Percentiles rank a stretch among this genome's conserved stretches.
Evolutionary conservation across 1,140 invertebrate species (phyloP).

Genomic region (Trachymyrmex cornetzi): DNA sequence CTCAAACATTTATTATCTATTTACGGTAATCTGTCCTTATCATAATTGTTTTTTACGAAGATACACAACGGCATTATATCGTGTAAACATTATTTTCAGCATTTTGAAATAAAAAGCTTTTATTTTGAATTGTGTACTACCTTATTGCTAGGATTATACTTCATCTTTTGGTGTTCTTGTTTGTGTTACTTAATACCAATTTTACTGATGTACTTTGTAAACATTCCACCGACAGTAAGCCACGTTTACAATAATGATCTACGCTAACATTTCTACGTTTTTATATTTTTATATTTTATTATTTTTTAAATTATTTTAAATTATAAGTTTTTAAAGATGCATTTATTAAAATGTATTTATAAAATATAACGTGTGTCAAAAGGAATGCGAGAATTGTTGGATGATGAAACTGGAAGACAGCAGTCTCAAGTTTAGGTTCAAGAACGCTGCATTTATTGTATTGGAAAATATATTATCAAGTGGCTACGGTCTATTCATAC

Average conservation of each 20-base stretch:
- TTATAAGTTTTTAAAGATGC: not conserved
- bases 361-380: not conserved
- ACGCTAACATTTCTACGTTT: not conserved
- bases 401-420: conserved; percentile 61
- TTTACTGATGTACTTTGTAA: conserved; percentile 68
- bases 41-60: conserved; percentile 3
- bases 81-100: conserved; percentile 71
- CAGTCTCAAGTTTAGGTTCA: conserved; percentile 71
- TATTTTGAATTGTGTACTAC: conserved; percentile 77
- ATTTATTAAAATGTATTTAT: conserved; percentile 9
- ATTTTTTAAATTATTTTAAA: too few species aligned
- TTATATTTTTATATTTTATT: too few species aligned
- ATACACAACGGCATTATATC: not conserved
- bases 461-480: conserved; percentile 81
- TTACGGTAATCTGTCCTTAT: conserved; percentile 73
- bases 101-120: conserved; percentile 77
- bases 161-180: conserved; percentile 83
- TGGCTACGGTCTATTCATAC: conserved; percentile 78
- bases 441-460: conserved; percentile 80
- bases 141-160: conserved; percentile 77
- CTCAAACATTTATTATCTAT: conserved; percentile 74
- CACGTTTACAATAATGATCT: not conserved
- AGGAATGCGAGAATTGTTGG: conserved; percentile 81
- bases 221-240: conserved; percentile 62
- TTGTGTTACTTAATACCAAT: conserved; percentile 80